Percentiles rank a stretch among this genome's conserved stretches.
phyloP scores from a whole-genome alignment of 1,140 invertebrate species.

The Heliconius melpomene region DNA sequence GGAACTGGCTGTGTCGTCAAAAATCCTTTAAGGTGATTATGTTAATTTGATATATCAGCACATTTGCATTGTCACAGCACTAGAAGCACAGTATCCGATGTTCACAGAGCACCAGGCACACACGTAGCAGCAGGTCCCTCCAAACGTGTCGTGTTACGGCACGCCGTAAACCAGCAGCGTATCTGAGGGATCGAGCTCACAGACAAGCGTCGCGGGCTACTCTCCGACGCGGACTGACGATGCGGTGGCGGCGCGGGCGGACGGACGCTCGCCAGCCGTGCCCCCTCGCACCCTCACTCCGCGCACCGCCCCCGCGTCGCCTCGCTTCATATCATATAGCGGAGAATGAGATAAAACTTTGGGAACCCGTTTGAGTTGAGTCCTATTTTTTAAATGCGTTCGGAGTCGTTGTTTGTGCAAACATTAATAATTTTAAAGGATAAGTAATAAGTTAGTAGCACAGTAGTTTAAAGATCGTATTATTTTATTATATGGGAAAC shows the following conservation, averaged over 20 bases:
- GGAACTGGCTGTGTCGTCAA: slow-evolving; percentile 75
- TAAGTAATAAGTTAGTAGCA: not conserved
- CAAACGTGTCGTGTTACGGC: slow-evolving; percentile 81
- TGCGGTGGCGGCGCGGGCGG: slow-evolving; percentile 77
- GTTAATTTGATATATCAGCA: slow-evolving; percentile 62
- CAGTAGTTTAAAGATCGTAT: not conserved
- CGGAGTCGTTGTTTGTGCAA: slow-evolving; percentile 53
- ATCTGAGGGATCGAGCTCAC: slow-evolving; percentile 78
- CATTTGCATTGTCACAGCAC: slow-evolving; percentile 74
- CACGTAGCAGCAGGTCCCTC: slow-evolving; percentile 74
- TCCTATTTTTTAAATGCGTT: slow-evolving; percentile 69
- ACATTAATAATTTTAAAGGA: slow-evolving; percentile 45
- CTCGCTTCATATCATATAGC: slow-evolving; percentile 58
- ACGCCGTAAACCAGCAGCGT: slow-evolving; percentile 80
- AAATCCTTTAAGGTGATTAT: slow-evolving; percentile 62
- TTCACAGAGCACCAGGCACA: slow-evolving; percentile 77
- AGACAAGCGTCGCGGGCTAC: slow-evolving; percentile 71
- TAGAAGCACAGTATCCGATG: slow-evolving; percentile 70
- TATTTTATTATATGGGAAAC: slow-evolving; percentile 28
- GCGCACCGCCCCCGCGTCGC: slow-evolving; percentile 44
- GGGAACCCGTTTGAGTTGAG: slow-evolving; percentile 68
- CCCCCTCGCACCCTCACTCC: slow-evolving; percentile 35
- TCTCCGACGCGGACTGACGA: slow-evolving; percentile 77
- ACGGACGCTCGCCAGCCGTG: slow-evolving; percentile 60
- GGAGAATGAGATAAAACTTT: slow-evolving; percentile 75